Evolutionary conservation across 2,888 invertebrate species (phyloP).

Genomic region (Ophonus ardosiacus): DNA sequence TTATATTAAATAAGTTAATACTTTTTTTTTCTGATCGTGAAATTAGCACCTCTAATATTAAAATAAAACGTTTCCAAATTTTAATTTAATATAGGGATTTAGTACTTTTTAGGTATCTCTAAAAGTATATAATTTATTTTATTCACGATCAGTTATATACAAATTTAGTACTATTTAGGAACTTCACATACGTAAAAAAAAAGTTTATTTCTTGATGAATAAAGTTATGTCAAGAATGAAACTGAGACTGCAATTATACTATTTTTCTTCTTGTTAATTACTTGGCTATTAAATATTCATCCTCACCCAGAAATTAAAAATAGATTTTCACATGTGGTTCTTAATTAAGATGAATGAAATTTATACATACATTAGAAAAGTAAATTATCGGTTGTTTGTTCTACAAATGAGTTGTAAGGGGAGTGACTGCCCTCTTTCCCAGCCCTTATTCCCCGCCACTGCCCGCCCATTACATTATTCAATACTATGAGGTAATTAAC

Average conservation of each 20-base stretch:
- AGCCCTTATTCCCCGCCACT: not conserved
- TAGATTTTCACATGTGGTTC: constrained; percentile 9
- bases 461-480: constrained; percentile 18
- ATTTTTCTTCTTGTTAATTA: not conserved
- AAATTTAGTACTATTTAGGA: too few relatives aligned
- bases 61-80: too few relatives aligned
- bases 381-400: constrained; percentile 11
- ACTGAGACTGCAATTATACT: not conserved
- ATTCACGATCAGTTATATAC: too few relatives aligned
- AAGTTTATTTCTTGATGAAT: too few relatives aligned
- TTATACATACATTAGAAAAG: constrained; percentile 18
- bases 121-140: too few relatives aligned
- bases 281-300: not conserved
- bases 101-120: too few relatives aligned
- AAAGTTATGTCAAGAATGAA: too few relatives aligned
- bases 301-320: not conserved
- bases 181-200: too few relatives aligned
- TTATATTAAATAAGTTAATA: too few relatives aligned
- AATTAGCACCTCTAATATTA: too few relatives aligned
- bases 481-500: constrained; percentile 23
- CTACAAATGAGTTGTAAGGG: constrained; percentile 12
- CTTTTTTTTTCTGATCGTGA: too few relatives aligned
- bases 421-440: constrained; percentile 11
- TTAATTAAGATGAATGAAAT: constrained; percentile 29
- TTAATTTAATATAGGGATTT: too few relatives aligned